Conservation (phyloP, 2,113 vertebrate genomes). For the Rhineura floridana region DNA sequence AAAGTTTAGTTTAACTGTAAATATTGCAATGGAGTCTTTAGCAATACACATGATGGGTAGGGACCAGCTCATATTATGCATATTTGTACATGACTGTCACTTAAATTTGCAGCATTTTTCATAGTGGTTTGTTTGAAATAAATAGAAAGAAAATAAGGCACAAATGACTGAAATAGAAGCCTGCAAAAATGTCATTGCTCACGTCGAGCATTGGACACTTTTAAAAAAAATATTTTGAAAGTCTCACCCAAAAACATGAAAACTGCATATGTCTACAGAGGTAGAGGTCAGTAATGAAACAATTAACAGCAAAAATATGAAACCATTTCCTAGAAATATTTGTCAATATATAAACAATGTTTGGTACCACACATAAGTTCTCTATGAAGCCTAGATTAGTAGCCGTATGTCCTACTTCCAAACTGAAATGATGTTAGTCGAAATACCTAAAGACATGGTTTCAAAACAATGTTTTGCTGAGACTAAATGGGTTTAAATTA, state of each 20-base stretch:
- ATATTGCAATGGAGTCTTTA: conserved; percentile 86
- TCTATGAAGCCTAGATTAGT: conserved; percentile 82
- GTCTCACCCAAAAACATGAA: conserved; percentile 86
- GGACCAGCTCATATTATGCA: conserved; percentile 83
- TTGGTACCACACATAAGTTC: conserved; percentile 86
- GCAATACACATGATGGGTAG: conserved; percentile 80
- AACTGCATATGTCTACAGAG: conserved; percentile 87
- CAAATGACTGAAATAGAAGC: conserved; percentile 83
- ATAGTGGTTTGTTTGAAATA: conserved; percentile 82
- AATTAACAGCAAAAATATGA: conserved; percentile 87
- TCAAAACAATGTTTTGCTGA: conserved; percentile 66
- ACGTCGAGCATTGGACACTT: conserved; percentile 84
- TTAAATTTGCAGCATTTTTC: conserved; percentile 84
- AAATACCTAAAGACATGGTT: conserved; percentile 75
- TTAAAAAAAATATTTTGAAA: conserved; percentile 87
- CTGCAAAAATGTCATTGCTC: conserved; percentile 86
- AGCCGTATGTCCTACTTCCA: conserved; percentile 82
- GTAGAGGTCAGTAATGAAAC: conserved; percentile 87
- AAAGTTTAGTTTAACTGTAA: conserved; percentile 87
- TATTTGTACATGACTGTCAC: conserved; percentile 86
- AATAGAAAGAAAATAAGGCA: conserved; percentile 85
- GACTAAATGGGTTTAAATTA: conserved; percentile 64
- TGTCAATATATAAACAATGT: conserved; percentile 88
- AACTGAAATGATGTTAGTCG: conserved; percentile 78
- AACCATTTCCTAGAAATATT: conserved; percentile 87